Percentiles rank a stretch among this genome's conserved stretches.
These are phyloP conservation scores for Pagrus major DNA, from an alignment of 2,113 vertebrate species.

Conservation along the genomic window DNA sequence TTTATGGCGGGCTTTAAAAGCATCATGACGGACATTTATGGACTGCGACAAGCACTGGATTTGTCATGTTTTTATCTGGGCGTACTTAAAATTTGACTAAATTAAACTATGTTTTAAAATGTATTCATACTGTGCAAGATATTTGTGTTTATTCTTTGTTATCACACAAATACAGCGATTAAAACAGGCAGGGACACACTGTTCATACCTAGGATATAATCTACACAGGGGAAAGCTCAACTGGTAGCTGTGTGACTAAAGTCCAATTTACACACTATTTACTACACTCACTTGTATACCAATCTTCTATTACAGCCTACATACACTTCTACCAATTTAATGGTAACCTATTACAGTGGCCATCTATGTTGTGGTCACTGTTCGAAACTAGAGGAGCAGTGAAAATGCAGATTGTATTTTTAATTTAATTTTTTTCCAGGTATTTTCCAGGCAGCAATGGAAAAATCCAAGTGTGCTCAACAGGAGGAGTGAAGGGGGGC, in stretches of 20 bases:
- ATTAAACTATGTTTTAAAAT: neutral
- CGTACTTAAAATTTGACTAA: neutral
- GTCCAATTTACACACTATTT: constrained; percentile 47
- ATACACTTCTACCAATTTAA: neutral
- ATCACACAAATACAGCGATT: neutral
- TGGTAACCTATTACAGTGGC: neutral
- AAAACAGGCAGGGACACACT: neutral
- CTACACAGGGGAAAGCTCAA: neutral
- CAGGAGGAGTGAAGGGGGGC: constrained; percentile 56
- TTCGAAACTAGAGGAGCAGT: neutral
- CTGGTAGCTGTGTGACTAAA: constrained; percentile 35
- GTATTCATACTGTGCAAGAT: neutral
- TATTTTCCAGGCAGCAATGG: constrained; percentile 41
- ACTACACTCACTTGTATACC: neutral
- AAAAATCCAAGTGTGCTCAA: constrained; percentile 55
- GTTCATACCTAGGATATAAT: neutral
- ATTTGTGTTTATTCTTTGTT: neutral
- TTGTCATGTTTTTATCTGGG: neutral
- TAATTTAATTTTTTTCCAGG: neutral
- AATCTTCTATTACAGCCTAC: constrained; percentile 4
- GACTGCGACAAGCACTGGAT: no score
- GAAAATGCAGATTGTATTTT: neutral
- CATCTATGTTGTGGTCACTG: neutral
- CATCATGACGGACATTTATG: neutral
- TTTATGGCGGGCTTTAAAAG: constrained; percentile 2